Base-by-base conservation (phyloP, 2,797 vertebrate genomes). In the Poecilia velifera region DNA sequence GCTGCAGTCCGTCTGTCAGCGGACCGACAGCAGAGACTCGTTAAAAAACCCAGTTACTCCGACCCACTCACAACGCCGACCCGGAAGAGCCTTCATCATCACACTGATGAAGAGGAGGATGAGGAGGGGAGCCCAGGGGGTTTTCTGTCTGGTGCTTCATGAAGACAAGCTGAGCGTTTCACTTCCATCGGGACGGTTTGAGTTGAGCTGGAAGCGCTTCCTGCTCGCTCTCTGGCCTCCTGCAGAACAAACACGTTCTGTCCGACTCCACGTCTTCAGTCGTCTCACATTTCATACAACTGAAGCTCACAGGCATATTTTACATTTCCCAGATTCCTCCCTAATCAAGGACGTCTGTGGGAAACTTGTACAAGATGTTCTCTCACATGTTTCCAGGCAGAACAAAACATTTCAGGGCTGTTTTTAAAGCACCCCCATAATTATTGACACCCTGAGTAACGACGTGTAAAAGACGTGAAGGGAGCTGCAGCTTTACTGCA, bases 1-100 rank as follows among this genome's bases (percentile, higher is more conserved):
- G 76, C 16, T 39, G 57, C 77, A 49, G 79, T 84, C 84, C 49
- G 85, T 92, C 90, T 72, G 89, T 88, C 90, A 80, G 73, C 28
- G 1, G 6, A 62, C 34, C 49, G 8, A 53, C 83, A 76, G 78
- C 64, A 53, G 72, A 82, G 77, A 41, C 75, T 73, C 49, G 73
- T 84, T 76, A 70, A 84, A 84, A 76, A 84, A 49, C 51, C 0
- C 6, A 49, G 73, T 2, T 51, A 81, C 74, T 74, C 81, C 0
- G 53, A 71, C 62, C 68, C 6, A 80, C 46, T 28, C 59, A 73
- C 45, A 55, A 45, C 6, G 41, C 59, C 64, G 6, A 79, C 68
- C 0, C 0, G 68, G 70, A 73, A 9, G 16, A 36, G 79, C 1
- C 34, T 64, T 31, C 0, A 20, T 72, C 41, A 22, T 2, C 28